Percentiles rank a stretch among this genome's conserved stretches.
These are phyloP conservation scores for Geopemphigus sp. DNA, from an alignment of 1,140 invertebrate species.

Conservation along the genomic window DNA sequence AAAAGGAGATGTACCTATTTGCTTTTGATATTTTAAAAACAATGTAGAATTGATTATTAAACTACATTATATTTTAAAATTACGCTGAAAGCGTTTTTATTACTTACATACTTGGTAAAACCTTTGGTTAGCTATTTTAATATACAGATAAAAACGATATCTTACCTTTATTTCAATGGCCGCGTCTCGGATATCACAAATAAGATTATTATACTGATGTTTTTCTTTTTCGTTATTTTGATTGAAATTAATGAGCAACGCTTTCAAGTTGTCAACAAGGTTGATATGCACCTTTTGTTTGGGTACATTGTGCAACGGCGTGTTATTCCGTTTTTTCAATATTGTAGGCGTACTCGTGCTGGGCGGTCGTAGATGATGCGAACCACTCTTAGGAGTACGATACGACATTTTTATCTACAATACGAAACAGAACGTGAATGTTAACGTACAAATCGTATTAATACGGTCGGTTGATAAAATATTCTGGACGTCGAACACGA, in stretches of 20 bases:
- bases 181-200: conserved; percentile 56
- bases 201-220: conserved; percentile 56
- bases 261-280: conserved; percentile 52
- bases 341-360: conserved; percentile 32
- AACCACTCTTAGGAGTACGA: conserved; percentile 22
- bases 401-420: conserved; percentile 16
- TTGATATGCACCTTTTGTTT: conserved; percentile 55
- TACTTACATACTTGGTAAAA: no score
- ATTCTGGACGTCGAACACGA: no score
- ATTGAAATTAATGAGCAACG: conserved; percentile 49
- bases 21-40: no score
- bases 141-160: no score
- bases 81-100: no score
- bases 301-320: conserved; percentile 11
- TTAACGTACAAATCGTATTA: no score
- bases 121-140: no score
- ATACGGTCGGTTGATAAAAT: no score
- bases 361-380: not conserved
- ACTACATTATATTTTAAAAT: no score
- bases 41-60: no score
- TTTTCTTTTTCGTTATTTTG: conserved; percentile 51
- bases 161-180: conserved; percentile 54
- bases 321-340: conserved; percentile 33
- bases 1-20: no score
- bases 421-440: not conserved